Evolutionary conservation across 2,888 invertebrate genomes (phyloP).

Genomic region (Incurvaria masculella): DNA sequence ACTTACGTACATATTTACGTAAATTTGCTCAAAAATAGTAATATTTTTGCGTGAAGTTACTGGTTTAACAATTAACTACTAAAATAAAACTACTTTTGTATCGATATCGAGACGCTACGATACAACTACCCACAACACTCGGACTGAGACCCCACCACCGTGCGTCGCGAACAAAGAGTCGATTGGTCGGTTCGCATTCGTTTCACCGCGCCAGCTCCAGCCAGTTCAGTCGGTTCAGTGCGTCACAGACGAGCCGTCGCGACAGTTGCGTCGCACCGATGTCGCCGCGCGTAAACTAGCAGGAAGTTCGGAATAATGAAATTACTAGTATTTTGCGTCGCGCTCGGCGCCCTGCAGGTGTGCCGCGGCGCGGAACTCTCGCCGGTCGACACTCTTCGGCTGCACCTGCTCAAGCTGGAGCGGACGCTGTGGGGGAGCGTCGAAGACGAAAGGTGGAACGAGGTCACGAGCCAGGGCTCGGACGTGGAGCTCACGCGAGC

Average conservation of each 20-base stretch:
- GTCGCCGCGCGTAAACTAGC: not conserved
- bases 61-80: too few relatives aligned
- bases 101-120: too few relatives aligned
- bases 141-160: not conserved
- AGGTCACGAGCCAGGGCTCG: slow-evolving; percentile 33
- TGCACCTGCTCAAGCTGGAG: slow-evolving; percentile 58
- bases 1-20: too few relatives aligned
- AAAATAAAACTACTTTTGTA: too few relatives aligned
- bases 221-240: not conserved
- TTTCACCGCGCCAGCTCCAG: not conserved
- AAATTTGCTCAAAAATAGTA: too few relatives aligned
- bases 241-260: not conserved
- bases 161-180: not conserved
- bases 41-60: too few relatives aligned
- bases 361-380: slow-evolving; percentile 30
- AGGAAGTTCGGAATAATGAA: not conserved
- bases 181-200: not conserved
- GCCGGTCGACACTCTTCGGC: slow-evolving; percentile 58
- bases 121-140: not conserved
- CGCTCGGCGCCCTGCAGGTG: not conserved
- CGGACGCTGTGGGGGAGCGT: slow-evolving; percentile 47
- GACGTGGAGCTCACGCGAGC: slow-evolving; percentile 58
- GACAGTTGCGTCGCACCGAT: not conserved
- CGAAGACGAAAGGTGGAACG: slow-evolving; percentile 34
- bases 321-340: not conserved